phyloP scores from a whole-genome alignment of 2,888 invertebrate species.

The Lordiphosa fenestrarum region DNA sequence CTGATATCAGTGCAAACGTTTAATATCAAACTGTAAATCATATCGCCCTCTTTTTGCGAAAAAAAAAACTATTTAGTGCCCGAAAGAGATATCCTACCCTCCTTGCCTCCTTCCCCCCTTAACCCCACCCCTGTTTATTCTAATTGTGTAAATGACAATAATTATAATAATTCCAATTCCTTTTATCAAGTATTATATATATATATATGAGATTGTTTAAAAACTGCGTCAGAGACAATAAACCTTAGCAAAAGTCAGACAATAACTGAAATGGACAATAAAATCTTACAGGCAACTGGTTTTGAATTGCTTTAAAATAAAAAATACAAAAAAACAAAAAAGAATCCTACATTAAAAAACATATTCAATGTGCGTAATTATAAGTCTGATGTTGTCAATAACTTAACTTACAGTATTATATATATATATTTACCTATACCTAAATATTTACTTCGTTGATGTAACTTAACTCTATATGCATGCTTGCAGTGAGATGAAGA shows the following conservation, averaged over 20 bases:
- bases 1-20: slow-evolving; percentile 68
- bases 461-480: slow-evolving; percentile 22
- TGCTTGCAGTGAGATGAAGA: slow-evolving; percentile 19
- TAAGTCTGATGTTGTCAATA: slow-evolving; percentile 79
- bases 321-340: slow-evolving; percentile 22
- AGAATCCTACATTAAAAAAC: slow-evolving; percentile 43
- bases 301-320: slow-evolving; percentile 24
- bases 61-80: slow-evolving; percentile 41
- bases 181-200: slow-evolving; percentile 6
- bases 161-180: slow-evolving; percentile 22
- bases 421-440: slow-evolving; percentile 38
- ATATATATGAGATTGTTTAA: slow-evolving; percentile 25
- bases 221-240: slow-evolving; percentile 72
- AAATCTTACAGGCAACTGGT: slow-evolving; percentile 17
- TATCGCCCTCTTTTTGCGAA: slow-evolving; percentile 41
- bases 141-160: slow-evolving; percentile 36
- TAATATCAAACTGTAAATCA: slow-evolving; percentile 59
- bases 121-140: neutral
- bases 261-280: slow-evolving; percentile 66
- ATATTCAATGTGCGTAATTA: slow-evolving; percentile 76
- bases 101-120: neutral
- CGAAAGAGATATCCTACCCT: slow-evolving; percentile 10
- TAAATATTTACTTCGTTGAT: slow-evolving; percentile 52
- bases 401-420: slow-evolving; percentile 51
- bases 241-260: slow-evolving; percentile 51